Evolutionary conservation across 2,113 vertebrate genomes (phyloP).

Genomic region (Myotis brandtii): DNA sequence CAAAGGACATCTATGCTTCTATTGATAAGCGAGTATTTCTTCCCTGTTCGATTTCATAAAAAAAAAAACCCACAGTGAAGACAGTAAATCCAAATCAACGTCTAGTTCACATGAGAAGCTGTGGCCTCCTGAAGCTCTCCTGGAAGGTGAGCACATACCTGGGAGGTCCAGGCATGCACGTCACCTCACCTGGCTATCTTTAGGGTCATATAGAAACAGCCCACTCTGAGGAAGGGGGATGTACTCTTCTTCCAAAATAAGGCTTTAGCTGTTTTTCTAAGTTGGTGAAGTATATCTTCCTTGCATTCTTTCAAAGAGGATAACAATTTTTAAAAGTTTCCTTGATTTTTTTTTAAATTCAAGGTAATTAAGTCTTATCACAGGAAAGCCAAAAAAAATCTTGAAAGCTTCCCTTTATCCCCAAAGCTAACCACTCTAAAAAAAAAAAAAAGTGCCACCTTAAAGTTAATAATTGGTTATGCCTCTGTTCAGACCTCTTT

Average conservation of each 20-base stretch:
- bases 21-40: background rate
- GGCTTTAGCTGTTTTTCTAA: background rate
- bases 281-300: background rate
- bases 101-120: background rate
- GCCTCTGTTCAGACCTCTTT: background rate
- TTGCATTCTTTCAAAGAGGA: background rate
- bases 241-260: background rate
- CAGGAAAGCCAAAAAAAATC: background rate
- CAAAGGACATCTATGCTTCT: background rate
- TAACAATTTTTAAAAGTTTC: background rate
- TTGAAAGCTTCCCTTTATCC: background rate
- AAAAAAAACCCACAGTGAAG: slow-evolving; percentile 24
- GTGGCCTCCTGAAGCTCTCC: background rate
- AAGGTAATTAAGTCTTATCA: background rate
- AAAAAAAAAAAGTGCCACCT: background rate
- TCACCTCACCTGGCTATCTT: background rate
- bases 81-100: background rate
- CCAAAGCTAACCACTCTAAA: background rate
- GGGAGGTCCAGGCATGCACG: background rate
- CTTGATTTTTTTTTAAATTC: background rate
- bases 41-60: background rate
- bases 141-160: background rate
- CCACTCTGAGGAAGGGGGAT: background rate
- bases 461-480: background rate
- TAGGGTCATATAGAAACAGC: background rate